Evolutionary conservation across 2,888 invertebrate species (phyloP).

Genomic region (Lasioglossum malachurum): DNA sequence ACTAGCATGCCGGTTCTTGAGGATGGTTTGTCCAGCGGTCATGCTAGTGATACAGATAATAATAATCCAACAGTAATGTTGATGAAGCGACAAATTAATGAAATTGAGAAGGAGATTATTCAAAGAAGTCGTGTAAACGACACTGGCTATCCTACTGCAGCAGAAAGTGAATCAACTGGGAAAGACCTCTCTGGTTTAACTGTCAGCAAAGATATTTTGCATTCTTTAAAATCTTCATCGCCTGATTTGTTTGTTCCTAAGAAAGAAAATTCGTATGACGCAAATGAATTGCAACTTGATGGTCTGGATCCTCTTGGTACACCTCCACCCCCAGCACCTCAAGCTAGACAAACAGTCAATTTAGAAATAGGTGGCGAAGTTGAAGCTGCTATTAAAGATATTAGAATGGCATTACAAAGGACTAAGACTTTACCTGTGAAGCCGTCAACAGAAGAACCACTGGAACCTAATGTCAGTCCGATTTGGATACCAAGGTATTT

Average conservation of each 20-base stretch:
- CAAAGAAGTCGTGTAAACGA: conserved; percentile 86
- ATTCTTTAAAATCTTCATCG: conserved; percentile 79
- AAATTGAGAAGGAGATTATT: conserved; percentile 90
- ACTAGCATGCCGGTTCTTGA: conserved; percentile 96
- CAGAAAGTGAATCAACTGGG: conserved; percentile 75
- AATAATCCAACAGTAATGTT: conserved; percentile 91
- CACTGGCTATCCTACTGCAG: conserved; percentile 71
- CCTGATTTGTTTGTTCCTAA: conserved; percentile 83
- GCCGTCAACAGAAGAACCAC: conserved; percentile 85
- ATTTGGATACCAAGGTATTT: conserved; percentile 90
- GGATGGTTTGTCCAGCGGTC: conserved; percentile 97
- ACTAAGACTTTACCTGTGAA: conserved; percentile 88
- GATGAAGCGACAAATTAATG: conserved; percentile 89
- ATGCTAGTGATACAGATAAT: conserved; percentile 96
- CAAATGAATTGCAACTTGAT: conserved; percentile 87
- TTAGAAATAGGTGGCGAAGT: conserved; percentile 82
- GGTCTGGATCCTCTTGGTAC: conserved; percentile 89
- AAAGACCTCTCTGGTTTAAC: conserved; percentile 78
- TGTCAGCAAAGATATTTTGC: conserved; percentile 80
- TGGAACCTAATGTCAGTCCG: conserved; percentile 87
- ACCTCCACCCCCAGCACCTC: conserved; percentile 83
- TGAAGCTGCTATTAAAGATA: conserved; percentile 92
- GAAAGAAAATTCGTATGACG: conserved; percentile 82
- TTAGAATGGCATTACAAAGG: conserved; percentile 92
- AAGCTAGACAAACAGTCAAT: conserved; percentile 81